Evolutionary conservation across 2,888 invertebrate genomes (phyloP), one percentile per base, ranked within the genome.

Genomic region (Hydrotaea cyrtoneurina): DNA sequence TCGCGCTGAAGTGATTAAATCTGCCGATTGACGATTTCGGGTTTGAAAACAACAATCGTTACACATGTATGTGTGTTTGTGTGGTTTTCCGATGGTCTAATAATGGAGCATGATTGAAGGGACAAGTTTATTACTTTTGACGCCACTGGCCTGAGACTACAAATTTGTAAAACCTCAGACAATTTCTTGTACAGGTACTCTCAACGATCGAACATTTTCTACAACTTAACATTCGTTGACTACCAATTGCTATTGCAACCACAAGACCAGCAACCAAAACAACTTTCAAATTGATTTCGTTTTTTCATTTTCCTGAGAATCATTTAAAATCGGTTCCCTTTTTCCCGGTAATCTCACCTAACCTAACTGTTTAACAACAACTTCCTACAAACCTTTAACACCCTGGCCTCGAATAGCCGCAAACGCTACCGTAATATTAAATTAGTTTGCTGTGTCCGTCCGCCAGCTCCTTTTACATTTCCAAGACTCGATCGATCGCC

Each of bases 391-490:
- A 17, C 46, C 62, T 46, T 81, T 76, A 76, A 81, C 78, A 57
- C 78, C 78, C 78, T 26, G 43, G 15, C 57, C 57, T 39, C 15
- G 78, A 71, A 53, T 39, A 55, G 11, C 50, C 46, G 31, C 36
- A 81, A 81, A 85, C 84, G 84, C 84, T 79, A 85, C 84, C 57
- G 84, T 76, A 85, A 85, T 85, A 85, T 77, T 79, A 79, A 85
- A 81, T 84, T 73, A 85, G 84, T 72, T 23, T 8, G 46, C 10
- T 69, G 31, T 31, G 46, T 13, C 17, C 39, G 31, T 55, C 13
- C 21, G 19, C 39, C 66, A 62, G 62, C 62, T 62, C 62, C 62
- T 62, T 62, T 7, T 31, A 10, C 46, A 62, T 74, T 83, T 83
- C 78, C 73, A 73, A 74, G 77, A 77, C 77, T 53, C 73, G 59